Base-by-base conservation (phyloP, 2,113 vertebrate species). In the Fregata magnificens region DNA sequence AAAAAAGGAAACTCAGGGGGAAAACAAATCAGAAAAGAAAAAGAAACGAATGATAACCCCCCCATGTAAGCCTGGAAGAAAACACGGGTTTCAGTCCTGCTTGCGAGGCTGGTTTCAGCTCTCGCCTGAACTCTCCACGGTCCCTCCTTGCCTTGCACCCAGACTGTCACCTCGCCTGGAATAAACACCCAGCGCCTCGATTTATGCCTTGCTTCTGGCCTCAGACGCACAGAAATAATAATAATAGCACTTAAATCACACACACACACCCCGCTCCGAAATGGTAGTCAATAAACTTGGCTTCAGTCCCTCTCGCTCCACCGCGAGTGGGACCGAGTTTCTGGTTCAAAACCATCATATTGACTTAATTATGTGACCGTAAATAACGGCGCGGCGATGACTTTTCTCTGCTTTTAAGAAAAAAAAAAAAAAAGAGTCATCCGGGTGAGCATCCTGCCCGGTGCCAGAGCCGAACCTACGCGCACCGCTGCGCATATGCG, bases 361-460 rank as follows among this genome's bases (percentile, higher is more conserved):
- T 92, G 95, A 8, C 83, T 97, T 92, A 56, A 94, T 95, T 93
- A 79, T 21, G 36, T 16, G 90, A 17, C 86, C 79, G 83, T 83
- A 94, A 96, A 95, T 85, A 96, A 83, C 67, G 28, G 72, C 61
- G 40, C 36, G 7, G 91, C 45, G 32, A 80, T 59, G 92, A 21
- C 42, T 67, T 85, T 86, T 36, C 62, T 56, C 38, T 59, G 71
- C 74, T 94, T 88, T 82, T 71, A 72, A 82, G 29, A 13, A 21
- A 20, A 32, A 12, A 67, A 40, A 40, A 34, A 28, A 11, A 52
- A 42, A 34, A 52, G 45, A 56, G 56, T 59, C 59, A 70, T 74
- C 63, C 53, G 80, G 28, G 42, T 40, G 63, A 89, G 40, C 42
- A 63, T 82, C 73, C 55, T 67, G 62, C 34, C 67, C 84, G 20